phyloP scores from a whole-genome alignment of 2,113 vertebrate species.

The Malurus elegans region DNA sequence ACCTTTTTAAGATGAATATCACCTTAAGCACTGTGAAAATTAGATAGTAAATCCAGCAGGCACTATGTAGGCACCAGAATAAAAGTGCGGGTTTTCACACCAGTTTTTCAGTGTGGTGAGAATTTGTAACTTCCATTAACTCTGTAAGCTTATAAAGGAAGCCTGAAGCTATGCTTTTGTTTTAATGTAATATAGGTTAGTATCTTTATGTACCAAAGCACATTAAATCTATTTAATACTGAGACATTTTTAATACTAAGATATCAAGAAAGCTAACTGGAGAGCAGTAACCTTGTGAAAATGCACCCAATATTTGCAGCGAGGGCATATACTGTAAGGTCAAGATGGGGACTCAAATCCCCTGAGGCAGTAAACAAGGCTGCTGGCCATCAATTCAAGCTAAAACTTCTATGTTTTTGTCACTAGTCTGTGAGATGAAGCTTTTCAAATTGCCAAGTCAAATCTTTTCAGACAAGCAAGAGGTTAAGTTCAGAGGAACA shows the following conservation, averaged over 20 bases:
- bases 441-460: not conserved
- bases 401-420: not conserved
- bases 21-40: not conserved
- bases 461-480: not conserved
- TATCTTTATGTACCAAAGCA: not conserved
- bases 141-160: not conserved
- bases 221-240: not conserved
- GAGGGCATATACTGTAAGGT: not conserved
- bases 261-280: not conserved
- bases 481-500: not conserved
- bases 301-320: not conserved
- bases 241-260: not conserved
- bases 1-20: not conserved
- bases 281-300: not conserved
- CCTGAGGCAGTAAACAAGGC: not conserved
- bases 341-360: not conserved
- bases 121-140: slow-evolving; percentile 8
- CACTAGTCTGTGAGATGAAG: not conserved
- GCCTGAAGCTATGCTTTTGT: not conserved
- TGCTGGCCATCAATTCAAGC: not conserved
- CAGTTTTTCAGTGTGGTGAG: not conserved
- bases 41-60: not conserved
- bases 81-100: not conserved
- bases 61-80: not conserved
- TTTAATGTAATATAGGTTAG: not conserved